Evolutionary conservation across 1,140 invertebrate genomes (phyloP), one percentile per base, ranked within the genome.

Genomic region (Bombus impatiens): DNA sequence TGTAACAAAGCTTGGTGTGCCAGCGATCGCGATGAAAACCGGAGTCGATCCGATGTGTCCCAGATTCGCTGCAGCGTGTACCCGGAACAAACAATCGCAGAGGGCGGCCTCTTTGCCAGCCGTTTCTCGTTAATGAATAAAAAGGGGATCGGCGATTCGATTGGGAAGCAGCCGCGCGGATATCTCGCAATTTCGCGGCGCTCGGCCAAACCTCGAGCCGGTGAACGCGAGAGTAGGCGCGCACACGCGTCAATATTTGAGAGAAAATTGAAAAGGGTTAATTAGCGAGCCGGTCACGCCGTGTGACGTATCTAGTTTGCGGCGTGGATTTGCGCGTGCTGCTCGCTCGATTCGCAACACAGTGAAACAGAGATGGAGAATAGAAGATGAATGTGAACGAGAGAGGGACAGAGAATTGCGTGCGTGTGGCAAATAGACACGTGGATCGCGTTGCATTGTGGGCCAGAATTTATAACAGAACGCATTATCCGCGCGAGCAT

Each of bases 231-330:
- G 53, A 32, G 59, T 62, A n/a, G 10, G 22, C n/a, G 35, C 67
- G 62, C 57, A 59, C 79, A 37, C 70, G 85, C 80, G 88, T 89
- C 88, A 90, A 90, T 90, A 90, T 90, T 90, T 90, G 88, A 78
- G 82, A 78, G 82, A 89, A 90, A 89, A 90, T 90, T 90, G 80
- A 90, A 90, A 89, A 90, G 89, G 88, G 80, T 90, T 90, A 90
- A 90, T 90, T 90, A 90, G 83, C 88, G 80, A 88, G 79, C 82
- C 88, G 83, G 82, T 28, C 62, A 86, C 86, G 80, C 79, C 65
- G 67, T 71, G 65, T 71, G 65, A 79, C 79, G 75, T 72, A 75
- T 77, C 44, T 79, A 86, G 89, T 90, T 90, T 87, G 86, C 78
- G 84, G 78, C 78, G 53, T 74, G 80, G 85, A 89, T 89, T 89